Conservation (phyloP, 2,797 vertebrate species). For the Mormyrus proboscirostris region DNA sequence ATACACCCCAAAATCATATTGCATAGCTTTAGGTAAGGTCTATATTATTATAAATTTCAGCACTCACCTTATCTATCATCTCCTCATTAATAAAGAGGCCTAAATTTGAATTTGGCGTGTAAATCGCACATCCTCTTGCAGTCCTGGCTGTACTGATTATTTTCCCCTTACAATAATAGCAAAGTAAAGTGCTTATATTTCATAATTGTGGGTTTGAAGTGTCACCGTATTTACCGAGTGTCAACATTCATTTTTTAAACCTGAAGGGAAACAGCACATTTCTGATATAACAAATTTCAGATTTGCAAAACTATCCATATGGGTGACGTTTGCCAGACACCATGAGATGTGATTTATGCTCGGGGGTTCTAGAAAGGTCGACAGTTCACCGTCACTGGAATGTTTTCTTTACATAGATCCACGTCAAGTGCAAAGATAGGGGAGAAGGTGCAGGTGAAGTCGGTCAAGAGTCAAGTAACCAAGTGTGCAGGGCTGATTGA, state of each 20-base stretch:
- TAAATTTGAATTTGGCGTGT: neutral
- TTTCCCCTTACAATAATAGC: neutral
- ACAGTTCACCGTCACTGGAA: neutral
- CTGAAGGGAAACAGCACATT: neutral
- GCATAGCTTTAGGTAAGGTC: neutral
- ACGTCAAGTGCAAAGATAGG: neutral
- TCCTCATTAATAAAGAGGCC: neutral
- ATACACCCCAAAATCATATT: neutral
- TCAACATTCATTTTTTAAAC: neutral
- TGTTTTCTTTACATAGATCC: neutral
- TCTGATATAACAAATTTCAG: neutral
- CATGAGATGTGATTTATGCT: neutral
- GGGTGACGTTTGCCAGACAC: neutral
- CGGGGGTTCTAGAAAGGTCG: neutral
- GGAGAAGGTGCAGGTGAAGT: neutral
- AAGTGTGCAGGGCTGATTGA: neutral
- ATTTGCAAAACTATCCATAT: neutral
- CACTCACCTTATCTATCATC: neutral
- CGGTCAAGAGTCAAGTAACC: neutral
- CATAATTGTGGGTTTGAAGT: neutral
- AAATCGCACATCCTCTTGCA: neutral
- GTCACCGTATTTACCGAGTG: neutral
- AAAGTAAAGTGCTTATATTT: neutral
- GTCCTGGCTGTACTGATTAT: neutral
- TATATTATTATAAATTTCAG: neutral